A percentile compares a stretch with the other conserved stretches of the same genome.
Evolutionary conservation across 2,888 invertebrate genomes (phyloP).

Genomic region (Elysia crispata): DNA sequence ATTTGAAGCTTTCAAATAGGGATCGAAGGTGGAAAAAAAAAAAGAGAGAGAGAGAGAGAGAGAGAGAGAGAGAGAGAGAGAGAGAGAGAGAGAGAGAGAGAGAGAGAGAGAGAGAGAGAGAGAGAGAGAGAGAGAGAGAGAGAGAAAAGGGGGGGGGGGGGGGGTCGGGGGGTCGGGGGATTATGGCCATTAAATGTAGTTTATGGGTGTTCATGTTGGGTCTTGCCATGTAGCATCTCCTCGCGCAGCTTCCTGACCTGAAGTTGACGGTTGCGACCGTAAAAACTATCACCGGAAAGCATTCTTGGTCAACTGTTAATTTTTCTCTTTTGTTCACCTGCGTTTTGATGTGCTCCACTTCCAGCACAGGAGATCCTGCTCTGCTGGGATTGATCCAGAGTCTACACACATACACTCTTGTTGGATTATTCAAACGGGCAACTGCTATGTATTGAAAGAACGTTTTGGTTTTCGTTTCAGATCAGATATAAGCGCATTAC

Average conservation of each 20-base stretch:
- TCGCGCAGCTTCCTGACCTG: no score
- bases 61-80: slow-evolving; percentile 30
- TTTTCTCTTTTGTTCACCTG: neutral
- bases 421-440: no score
- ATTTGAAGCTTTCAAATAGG: neutral
- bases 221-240: no score
- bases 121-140: neutral
- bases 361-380: neutral
- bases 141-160: neutral
- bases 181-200: no score
- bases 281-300: no score
- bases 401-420: no score
- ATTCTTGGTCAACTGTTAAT: neutral
- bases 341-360: neutral
- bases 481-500: neutral
- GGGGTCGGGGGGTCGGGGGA: no score
- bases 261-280: no score
- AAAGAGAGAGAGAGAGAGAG: slow-evolving; percentile 22
- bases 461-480: neutral
- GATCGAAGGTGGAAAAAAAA: neutral
- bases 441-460: no score
- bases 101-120: slow-evolving; percentile 24
- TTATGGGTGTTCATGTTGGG: no score
- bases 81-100: neutral
- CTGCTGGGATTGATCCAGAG: no score